Evolutionary conservation across 2,888 invertebrate genomes (phyloP), one percentile per base, ranked within the genome.

Genomic region (Parnassius apollo): DNA sequence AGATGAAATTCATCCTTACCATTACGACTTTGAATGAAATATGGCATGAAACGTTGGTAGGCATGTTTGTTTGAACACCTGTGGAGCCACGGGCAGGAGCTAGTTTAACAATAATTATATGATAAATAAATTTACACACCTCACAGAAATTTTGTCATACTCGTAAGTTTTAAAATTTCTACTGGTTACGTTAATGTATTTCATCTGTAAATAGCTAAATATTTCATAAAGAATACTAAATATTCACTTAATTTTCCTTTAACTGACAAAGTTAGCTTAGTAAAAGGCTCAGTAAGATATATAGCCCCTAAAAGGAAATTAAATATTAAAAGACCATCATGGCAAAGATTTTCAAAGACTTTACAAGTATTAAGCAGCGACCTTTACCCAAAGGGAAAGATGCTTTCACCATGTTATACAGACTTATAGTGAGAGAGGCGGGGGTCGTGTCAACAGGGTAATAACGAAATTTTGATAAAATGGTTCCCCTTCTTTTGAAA

Each of bases 251-350:
- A 77, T 82, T 79, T 80, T 75, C 74, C 65, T 72, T 66, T 66
- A 68, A 71, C 66, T 71, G 61, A 71, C 65, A 72, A 71, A 72
- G 74, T 71, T 66, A 75, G 71, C 74, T 75, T 71, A 72, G 73
- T 74, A 72, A 77, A 78, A 76, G 71, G 71, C 63, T 68, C 65
- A 65, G 68, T 68, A 71, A 75, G 76, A 70, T 76, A 75, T 71
- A 74, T 73, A 71, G 75, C 75, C 77, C 80, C 80, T 82, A 81
- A 82, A 79, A 79, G 80, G 79, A 86, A 86, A 88, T 88, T 86
- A 88, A 87, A 88, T 87, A 88, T 86, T 86, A 86, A 90, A 87
- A 85, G 78, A 79, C 80, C 81, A 86, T 83, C 82, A 81, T 73
- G 71, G 79, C 74, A 77, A 82, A 82, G 80, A 80, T 83, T 85